These are phyloP conservation scores for Pachyuromys duprasi DNA, from an alignment of 2,797 vertebrate species.

Conservation along the genomic window DNA sequence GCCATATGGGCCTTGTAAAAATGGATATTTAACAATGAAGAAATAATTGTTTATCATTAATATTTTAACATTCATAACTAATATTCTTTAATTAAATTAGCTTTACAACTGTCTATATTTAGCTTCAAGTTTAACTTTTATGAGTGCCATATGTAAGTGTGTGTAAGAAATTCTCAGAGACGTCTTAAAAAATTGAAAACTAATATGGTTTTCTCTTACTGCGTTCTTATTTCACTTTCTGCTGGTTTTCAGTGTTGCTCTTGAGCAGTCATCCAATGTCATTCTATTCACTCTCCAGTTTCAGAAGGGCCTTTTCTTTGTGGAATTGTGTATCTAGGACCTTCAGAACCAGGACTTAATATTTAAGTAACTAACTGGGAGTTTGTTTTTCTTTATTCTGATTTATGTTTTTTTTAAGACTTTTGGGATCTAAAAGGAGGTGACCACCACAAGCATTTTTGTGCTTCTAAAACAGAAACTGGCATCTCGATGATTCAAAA, in stretches of 20 bases:
- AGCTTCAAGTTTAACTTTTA: neutral
- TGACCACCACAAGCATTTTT: neutral
- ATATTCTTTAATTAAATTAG: neutral
- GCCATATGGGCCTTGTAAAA: neutral
- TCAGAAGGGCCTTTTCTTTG: neutral
- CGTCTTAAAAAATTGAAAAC: neutral
- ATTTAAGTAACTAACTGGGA: neutral
- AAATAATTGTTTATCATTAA: neutral
- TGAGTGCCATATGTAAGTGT: neutral
- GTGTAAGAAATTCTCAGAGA: neutral
- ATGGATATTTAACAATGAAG: neutral
- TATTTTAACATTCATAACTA: neutral
- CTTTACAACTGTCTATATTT: neutral
- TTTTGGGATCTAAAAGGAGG: neutral
- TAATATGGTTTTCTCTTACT: neutral
- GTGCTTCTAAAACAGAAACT: neutral
- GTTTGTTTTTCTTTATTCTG: constrained; percentile 14
- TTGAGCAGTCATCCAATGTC: neutral
- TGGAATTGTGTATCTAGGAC: neutral
- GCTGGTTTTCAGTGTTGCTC: neutral
- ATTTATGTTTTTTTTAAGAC: neutral
- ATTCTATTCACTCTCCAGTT: neutral
- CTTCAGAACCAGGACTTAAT: neutral
- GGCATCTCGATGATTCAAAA: no score
- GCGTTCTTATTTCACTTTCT: neutral